Evolutionary conservation across 2,888 invertebrate species (phyloP), one percentile per base, ranked within the genome.

Genomic region (Stictocephala bisonia): DNA sequence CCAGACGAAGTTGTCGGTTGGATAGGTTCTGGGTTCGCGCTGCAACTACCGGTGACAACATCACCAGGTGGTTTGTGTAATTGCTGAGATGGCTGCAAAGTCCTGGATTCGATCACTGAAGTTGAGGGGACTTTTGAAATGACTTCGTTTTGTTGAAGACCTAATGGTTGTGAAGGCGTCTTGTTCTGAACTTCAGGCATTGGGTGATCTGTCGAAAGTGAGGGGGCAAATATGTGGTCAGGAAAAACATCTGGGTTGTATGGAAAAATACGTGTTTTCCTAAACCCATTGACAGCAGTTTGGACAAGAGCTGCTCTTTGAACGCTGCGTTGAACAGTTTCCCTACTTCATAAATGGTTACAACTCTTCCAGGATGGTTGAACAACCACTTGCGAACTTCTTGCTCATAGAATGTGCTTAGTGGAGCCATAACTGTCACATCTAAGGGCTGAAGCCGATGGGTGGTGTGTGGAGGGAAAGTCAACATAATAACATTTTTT

Each of bases 321-420:
- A n/a, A n/a, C n/a, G n/a, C n/a, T n/a, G n/a, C n/a, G n/a, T n/a
- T n/a, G n/a, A n/a, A n/a, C n/a, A n/a, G n/a, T n/a, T 74, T 29
- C 70, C 66, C 76, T 22, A 81, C 74, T 77, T 81, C 79, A 60
- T 72, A 76, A 48, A 77, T 58, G 7, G 79, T 80, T 31, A 81
- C 78, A 40, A 75, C 74, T 44, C 77, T 74, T 20, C 80, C 81
- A 67, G 80, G 78, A 74, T 81, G 75, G 31, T 71, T 66, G 11
- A 78, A 67, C 6, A 80, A 41, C 77, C 73, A 79, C 68, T 76
- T 73, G 26, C 74, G 68, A 31, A 78, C 76, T 56, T 77, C 78
- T 71, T 79, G 77, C 60, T 75, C 75, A 72, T 79, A 81, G 70
- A 71, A 80, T 0, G 76, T 74, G 51, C 79, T 79, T 26, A 80